These are phyloP conservation scores for Oceanodroma tethys DNA, from an alignment of 2,113 vertebrate genomes.

Conservation along the genomic window DNA sequence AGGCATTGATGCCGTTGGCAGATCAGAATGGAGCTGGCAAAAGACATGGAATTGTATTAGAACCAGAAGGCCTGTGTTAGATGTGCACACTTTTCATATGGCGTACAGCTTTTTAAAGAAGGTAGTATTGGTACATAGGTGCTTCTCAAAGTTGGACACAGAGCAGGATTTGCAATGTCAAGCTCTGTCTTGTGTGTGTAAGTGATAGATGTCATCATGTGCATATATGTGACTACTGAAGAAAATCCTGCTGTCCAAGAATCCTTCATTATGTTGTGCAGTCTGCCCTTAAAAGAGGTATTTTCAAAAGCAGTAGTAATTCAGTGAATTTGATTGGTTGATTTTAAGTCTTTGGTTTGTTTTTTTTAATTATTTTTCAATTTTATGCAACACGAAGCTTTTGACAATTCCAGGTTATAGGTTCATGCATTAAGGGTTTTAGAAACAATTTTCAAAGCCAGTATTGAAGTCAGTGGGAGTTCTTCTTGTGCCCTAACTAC, in stretches of 20 bases:
- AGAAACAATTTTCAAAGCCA: neutral
- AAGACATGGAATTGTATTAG: neutral
- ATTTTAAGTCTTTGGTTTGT: neutral
- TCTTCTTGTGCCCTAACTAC: neutral
- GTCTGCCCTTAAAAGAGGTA: neutral
- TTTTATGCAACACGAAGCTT: neutral
- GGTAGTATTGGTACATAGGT: neutral
- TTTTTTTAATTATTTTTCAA: neutral
- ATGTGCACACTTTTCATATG: neutral
- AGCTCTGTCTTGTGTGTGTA: neutral
- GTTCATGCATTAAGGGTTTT: neutral
- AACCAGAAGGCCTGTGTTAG: neutral
- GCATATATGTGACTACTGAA: neutral
- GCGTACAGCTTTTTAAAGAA: neutral
- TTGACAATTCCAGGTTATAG: neutral
- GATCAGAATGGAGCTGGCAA: neutral
- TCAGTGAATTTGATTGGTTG: neutral
- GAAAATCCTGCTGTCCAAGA: neutral
- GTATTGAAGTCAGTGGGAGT: neutral
- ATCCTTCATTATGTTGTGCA: neutral
- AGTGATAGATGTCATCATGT: neutral
- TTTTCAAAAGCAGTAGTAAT: neutral
- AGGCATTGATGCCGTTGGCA: neutral
- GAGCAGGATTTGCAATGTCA: neutral
- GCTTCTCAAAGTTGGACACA: neutral